Evolutionary conservation across 1,140 invertebrate genomes (phyloP).

Genomic region (Cyrtorhinus lividipennis): DNA sequence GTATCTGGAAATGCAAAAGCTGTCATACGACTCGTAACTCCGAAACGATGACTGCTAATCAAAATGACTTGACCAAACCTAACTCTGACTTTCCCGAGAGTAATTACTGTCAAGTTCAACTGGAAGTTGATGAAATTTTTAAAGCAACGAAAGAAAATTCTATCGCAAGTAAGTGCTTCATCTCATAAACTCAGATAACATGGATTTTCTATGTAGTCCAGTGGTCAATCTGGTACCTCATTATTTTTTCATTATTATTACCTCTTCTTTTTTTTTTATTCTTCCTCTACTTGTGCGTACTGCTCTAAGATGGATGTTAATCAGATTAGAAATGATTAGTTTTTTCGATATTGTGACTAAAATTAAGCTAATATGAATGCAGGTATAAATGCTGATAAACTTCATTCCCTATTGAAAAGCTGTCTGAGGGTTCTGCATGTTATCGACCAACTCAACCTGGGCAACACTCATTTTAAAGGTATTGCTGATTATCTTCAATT

Average conservation of each 20-base stretch:
- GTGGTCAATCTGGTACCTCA: not conserved
- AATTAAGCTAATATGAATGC: too few relatives aligned
- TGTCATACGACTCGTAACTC: slow-evolving; percentile 29
- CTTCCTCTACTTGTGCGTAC: not conserved
- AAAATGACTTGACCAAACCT: too few relatives aligned
- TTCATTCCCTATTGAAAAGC: not conserved
- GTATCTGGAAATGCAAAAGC: slow-evolving; percentile 35
- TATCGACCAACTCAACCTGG: not conserved
- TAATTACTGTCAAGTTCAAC: not conserved
- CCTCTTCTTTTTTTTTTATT: not conserved
- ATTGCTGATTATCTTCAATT: too few relatives aligned
- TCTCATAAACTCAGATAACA: not conserved
- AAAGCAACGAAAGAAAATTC: not conserved
- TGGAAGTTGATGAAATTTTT: not conserved
- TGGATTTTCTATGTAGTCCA: too few relatives aligned
- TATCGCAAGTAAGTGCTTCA: not conserved
- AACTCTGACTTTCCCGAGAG: too few relatives aligned
- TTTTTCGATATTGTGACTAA: too few relatives aligned
- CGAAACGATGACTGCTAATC: not conserved
- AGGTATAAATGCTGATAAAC: too few relatives aligned
- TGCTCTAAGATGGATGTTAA: not conserved
- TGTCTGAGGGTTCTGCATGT: not conserved
- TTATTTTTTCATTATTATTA: not conserved
- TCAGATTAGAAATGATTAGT: not conserved
- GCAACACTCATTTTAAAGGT: not conserved